Base-by-base conservation (phyloP, 2,888 invertebrate genomes). In the Unio pictorum region DNA sequence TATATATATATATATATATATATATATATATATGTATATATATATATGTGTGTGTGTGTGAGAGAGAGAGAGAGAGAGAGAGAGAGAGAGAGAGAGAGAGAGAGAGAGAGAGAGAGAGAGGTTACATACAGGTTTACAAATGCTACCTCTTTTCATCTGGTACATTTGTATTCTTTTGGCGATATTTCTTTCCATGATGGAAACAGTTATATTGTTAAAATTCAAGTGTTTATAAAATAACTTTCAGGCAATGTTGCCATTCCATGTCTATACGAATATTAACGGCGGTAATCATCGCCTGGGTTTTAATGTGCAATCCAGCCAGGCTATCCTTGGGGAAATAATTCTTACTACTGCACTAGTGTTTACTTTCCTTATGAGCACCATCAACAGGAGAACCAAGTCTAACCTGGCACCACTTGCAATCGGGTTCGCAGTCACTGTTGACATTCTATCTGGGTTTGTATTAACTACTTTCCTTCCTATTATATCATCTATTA, bases 371-470 rank as follows among this genome's bases (percentile, higher is more conserved):
- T 86, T 90, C 34, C 81, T 91, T 11, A 67, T 87, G 69, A 81
- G 86, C 4, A 89, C 90, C 6, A 85, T 90, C 6, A 89, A 90
- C 74, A 75, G 78, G 11, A 69, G 76, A 55, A 81, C 67, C 62
- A 79, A 80, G 64, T 71, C 79, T 4, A 56, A 56, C 2, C 73
- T 89, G 28, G 88, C 87, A 7, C 88, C 89, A 1, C 72, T 90
- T 7, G 89, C 87, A 23, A 89, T 89, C 61, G 90, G 90, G 28
- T 78, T 89, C 30, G 84, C 88, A 1, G 83, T 90, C 7, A 72
- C 80, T 28, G 88, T 85, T n/a, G 86, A 84, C 74, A 88, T 90
- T 61, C 68, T 89, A 17, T 87, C 88, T 15, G 87, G 84, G 89
- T 81, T 66, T 68, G 73, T 65, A 18, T 28, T 34, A 34, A 34